Base-by-base conservation (phyloP, 2,797 vertebrate species). In the Okamejei kenojei region DNA sequence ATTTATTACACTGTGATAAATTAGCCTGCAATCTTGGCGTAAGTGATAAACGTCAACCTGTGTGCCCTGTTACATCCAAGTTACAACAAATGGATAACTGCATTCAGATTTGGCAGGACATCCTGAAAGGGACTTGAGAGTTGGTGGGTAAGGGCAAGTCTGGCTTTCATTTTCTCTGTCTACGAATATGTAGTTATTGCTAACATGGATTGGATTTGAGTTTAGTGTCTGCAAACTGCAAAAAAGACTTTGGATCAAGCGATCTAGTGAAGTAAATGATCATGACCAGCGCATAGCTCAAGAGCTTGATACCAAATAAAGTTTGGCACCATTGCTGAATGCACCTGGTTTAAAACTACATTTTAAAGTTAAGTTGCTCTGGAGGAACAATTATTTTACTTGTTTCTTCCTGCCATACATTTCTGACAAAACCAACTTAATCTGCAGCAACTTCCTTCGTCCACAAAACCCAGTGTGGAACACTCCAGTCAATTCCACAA, bases 321-420 rank as follows among this genome's bases (percentile, higher is more conserved):
- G n/a, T 10, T 84, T 58, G 54, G 61, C 82, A 63, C 29, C 7
- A 15, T 17, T n/a, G 29, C 82, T n/a, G 5, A 86, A 86, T 32
- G n/a, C 80, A 58, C 54, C 8, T 15, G 26, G 13, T 86, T 10
- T 86, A 63, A 86, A 61, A n/a, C 65, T 86, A 86, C 29, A 65
- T 86, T 86, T 19, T 32, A 86, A 86, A 86, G 58, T 86, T 61
- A n/a, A 63, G 65, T 65, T 86, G 58, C n/a, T 86, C 82, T 13
- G 15, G 29, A 86, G 61, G n/a, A n/a, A 86, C 6, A 17, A 63
- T 32, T 15, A 86, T 63, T 68, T 68, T 68, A 21, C 61, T 88
- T 35, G 17, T 63, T 88, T 68, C n/a, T 61, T 88, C 63, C 82
- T 8, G 17, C 61, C 61, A 68, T 17, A 8, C 19, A 65, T 88